Evolutionary conservation across 2,888 invertebrate species (phyloP), one percentile per base, ranked within the genome.

Genomic region (Schizotus pectinicornis): DNA sequence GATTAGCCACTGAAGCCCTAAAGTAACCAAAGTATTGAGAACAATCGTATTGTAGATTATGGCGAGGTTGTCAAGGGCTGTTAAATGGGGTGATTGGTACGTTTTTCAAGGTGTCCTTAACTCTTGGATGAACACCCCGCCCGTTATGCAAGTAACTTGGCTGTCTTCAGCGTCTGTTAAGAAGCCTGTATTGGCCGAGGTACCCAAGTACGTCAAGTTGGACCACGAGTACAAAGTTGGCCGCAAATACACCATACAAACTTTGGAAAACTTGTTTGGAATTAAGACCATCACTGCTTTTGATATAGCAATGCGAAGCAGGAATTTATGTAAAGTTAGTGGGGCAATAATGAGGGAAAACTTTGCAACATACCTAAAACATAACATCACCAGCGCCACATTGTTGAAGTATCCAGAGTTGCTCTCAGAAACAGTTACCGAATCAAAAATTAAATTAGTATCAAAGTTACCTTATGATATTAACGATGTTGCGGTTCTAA

Each of bases 361-460:
- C 64, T 68, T 69, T 56, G 43, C 65, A 9, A 46, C 66, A n/a
- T 73, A 70, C 56, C 13, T 61, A 37, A 36, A 63, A 8, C 58
- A 69, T 42, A 69, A 67, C 6, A 52, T 79, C 30, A 61, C 45
- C 1, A 61, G 60, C 2, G 59, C 67, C 7, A 70, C 67, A 2
- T 52, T 77, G 22, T 11, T 70, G 7, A 65, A 64, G 35, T 69
- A 70, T 64, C 76, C 77, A 31, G 67, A 72, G 53, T 53, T 78
- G 33, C 65, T 79, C 49, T 62, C 67, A 3, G 63, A 67, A 45
- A 43, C 59, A 8, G 50, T 68, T 56, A 35, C 76, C 13, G 36
- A 58, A 35, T 11, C 49, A 6, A 76, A 74, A 67, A 48, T 77
- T 3, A 22, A 63, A 1, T 14, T 68, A 30, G 49, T 78, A 8